Evolutionary conservation across 53 echinoderm and acorn worm species (phyloP), one percentile per base, ranked within the genome.

Genomic region (Astropecten irregularis): DNA sequence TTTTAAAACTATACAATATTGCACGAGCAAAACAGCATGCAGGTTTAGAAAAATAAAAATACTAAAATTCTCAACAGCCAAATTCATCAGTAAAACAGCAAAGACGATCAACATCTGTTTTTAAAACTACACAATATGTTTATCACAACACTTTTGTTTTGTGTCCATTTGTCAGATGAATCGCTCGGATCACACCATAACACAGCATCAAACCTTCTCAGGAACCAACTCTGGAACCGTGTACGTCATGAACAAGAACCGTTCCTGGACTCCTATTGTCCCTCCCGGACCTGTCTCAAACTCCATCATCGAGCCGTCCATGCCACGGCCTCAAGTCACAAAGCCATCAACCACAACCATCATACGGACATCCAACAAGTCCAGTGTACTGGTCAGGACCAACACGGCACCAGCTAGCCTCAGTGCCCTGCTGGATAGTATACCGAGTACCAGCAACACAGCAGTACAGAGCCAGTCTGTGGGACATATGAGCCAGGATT

Each of bases 171-270:
- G n/a, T 25, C 62, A 79, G 79, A 44, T 76, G 40, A 10, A 30
- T 5, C 18, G 61, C 18, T 18, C 20, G 13, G 79, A n/a, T 7
- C 60, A 61, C 13, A 46, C 62, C 0, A 48, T 79, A 20, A 46
- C 62, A 14, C 25, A 79, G 47, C 61, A 59, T 32, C 60, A 59
- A 31, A 27, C 31, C 22, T 79, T 62, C 42, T 46, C 47, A 30
- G 79, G 62, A 8, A 79, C 79, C 60, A 79, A 79, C 49, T 60
- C 79, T 3, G 79, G 48, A 60, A 79, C 61, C 4, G 61, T 79
- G 46, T 79, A 79, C 79, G 79, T 79, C 62, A 47, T 79, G 61
- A 59, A 79, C 20, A 79, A 32, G 62, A 79, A 79, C 42, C 60
- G 79, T 9, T 44, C 60, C 60, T 61, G 61, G 79, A 62, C 30